Percentiles rank a stretch among this genome's conserved stretches.
These are phyloP conservation scores for Mastigias papua DNA, from an alignment of 30 jellyfish, hydroid and myxozoan species.

Conservation along the genomic window DNA sequence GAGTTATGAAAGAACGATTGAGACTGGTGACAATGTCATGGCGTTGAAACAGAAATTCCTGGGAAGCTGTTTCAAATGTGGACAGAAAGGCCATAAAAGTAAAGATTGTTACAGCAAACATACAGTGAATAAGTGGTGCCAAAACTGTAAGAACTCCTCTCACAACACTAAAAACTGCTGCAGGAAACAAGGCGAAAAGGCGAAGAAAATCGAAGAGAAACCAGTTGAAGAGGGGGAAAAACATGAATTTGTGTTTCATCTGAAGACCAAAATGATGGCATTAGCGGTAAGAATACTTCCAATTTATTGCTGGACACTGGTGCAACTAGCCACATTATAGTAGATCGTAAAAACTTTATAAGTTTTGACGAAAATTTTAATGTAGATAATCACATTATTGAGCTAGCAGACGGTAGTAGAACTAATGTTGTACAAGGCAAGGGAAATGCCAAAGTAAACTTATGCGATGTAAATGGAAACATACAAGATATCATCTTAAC, in stretches of 20 bases:
- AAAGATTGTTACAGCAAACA: not conserved
- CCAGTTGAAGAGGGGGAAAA: not conserved
- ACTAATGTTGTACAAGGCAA: conserved; percentile 45
- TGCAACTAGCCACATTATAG: conserved; percentile 25
- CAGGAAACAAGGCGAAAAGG: not conserved
- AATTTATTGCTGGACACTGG: conserved; percentile 9
- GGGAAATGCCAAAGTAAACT: conserved; percentile 47
- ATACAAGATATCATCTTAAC: conserved; percentile 19
- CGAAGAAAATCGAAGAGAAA: not conserved
- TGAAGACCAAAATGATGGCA: not conserved
- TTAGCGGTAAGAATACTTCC: not conserved
- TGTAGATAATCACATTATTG: conserved; percentile 2
- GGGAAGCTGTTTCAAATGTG: not conserved
- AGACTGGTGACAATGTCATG: conserved; percentile 25
- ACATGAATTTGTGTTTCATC: not conserved
- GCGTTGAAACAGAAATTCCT: not conserved
- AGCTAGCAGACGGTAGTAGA: conserved; percentile 42
- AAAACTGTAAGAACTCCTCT: not conserved
- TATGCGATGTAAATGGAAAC: conserved; percentile 27
- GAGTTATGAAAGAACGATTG: not conserved
- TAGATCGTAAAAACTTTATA: not conserved
- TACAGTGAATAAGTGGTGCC: not conserved
- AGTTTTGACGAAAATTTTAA: conserved; percentile 5
- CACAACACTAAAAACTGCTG: not conserved
- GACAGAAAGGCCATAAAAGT: not conserved